A percentile compares a stretch with the other conserved stretches of the same genome.
phyloP scores from a whole-genome alignment of 2,888 invertebrate genomes.

The Augiades crinisus region DNA sequence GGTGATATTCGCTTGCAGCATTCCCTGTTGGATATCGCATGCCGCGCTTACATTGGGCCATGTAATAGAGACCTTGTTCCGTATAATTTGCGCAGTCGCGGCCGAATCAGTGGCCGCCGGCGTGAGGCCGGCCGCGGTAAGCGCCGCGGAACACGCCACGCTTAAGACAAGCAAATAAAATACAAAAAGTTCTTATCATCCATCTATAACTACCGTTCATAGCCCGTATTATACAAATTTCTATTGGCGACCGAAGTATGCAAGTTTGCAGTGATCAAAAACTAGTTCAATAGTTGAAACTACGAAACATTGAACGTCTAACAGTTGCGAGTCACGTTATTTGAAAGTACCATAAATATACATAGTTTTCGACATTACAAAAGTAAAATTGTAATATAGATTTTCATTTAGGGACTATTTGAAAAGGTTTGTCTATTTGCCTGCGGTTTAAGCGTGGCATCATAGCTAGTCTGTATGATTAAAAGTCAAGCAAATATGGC shows the following conservation, averaged over 20 bases:
- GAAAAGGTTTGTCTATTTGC: too few relatives aligned
- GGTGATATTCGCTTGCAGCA: neutral
- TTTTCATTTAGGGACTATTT: too few relatives aligned
- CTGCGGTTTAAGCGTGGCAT: too few relatives aligned
- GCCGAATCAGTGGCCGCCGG: conserved; percentile 4
- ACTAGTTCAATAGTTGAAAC: neutral
- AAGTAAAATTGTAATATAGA: too few relatives aligned
- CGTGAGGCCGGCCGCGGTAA: conserved; percentile 5
- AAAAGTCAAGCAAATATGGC: too few relatives aligned
- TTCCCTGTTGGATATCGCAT: conserved; percentile 3
- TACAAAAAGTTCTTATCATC: conserved; percentile 19
- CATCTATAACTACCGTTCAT: conserved; percentile 6
- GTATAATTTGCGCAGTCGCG: conserved; percentile 16
- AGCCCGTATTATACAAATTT: conserved; percentile 11
- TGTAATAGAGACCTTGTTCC: conserved; percentile 21
- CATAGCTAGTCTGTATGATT: too few relatives aligned
- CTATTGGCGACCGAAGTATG: neutral
- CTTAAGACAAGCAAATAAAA: conserved; percentile 17
- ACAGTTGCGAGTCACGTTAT: conserved; percentile 5
- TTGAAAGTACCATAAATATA: too few relatives aligned
- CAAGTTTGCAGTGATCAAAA: conserved; percentile 11
- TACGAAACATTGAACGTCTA: neutral
- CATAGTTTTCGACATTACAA: too few relatives aligned
- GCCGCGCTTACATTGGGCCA: conserved; percentile 16
- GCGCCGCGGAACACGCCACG: conserved; percentile 10